Base-by-base conservation (phyloP, 2,113 vertebrate genomes). In the Megaceryle torquata region DNA sequence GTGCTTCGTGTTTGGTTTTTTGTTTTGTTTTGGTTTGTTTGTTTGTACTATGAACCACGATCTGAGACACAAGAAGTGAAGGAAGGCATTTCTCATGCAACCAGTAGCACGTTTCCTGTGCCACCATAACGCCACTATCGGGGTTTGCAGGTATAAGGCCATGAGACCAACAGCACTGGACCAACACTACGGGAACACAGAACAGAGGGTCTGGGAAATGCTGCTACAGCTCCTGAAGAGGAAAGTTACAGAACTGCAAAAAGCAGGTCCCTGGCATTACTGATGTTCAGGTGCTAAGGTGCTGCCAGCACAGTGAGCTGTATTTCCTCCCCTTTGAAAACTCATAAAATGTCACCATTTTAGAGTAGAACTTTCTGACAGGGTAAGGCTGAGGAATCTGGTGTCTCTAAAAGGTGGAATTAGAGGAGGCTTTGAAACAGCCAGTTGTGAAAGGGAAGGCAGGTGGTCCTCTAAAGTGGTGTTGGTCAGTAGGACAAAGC, bases 331-430 rank as follows among this genome's bases (percentile, higher is more conserved):
- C 8, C 6, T 3, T 0, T 9, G 60, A 35, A 31, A 19, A 25
- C 15, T 5, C 13, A 7, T 54, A 18, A 1, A 3, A 3, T 0
- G 3, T 7, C 13, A 16, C 33, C 28, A 0, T 7, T 24, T 26
- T 17, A 6, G 12, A 11, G n/a, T 10, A 2, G 7, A 61, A 2
- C 8, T 12, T 11, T 10, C 35, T 9, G 11, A 26, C 10, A 5
- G 16, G 13, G 28, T 21, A 46, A 14, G 54, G 35, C 35, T 48
- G 35, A 29, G 33, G 18, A 41, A 9, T 25, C 14, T 21, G 28
- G 21, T 21, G 28, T 17, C 22, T n/a, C 14, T 7, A 3, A 67
- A 28, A 53, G 7, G 22, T 22, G 59, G 35, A 51, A 10, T 16
- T 48, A 46, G 43, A 46, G 10, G 17, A 50, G 28, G 39, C 25